phyloP scores from a whole-genome alignment of 2,113 vertebrate genomes.

The Micromys minutus region DNA sequence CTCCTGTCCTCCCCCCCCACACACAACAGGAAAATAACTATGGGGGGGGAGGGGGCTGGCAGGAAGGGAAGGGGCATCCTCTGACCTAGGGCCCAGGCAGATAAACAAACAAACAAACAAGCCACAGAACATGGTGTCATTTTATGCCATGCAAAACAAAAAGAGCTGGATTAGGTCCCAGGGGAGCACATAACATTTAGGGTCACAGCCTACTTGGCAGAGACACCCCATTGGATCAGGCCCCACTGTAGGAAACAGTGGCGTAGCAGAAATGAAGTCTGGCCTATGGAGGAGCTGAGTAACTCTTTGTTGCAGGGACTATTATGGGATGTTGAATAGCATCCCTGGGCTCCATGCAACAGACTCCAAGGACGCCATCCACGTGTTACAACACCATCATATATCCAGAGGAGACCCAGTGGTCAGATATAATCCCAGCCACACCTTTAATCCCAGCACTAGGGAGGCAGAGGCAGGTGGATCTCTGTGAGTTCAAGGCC shows the following conservation, averaged over 20 bases:
- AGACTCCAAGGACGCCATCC: background rate
- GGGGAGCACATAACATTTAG: background rate
- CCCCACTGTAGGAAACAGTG: background rate
- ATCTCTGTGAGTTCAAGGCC: background rate
- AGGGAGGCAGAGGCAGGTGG: background rate
- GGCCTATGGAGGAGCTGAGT: background rate
- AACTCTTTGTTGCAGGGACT: no score
- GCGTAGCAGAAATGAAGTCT: background rate
- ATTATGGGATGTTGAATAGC: fast-evolving
- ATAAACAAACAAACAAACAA: background rate
- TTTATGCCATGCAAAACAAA: conserved; percentile 49
- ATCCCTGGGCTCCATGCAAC: background rate
- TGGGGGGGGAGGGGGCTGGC: no score
- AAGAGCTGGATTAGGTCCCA: background rate
- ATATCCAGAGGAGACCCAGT: background rate
- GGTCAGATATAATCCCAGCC: background rate
- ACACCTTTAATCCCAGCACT: background rate
- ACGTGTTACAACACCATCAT: background rate
- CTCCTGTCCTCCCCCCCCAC: background rate
- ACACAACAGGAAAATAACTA: background rate
- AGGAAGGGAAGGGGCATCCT: background rate
- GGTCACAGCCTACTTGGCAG: background rate
- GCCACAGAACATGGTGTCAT: background rate
- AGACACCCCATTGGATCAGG: background rate
- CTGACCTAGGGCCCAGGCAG: background rate